Percentiles rank a stretch among this genome's conserved stretches.
Evolutionary conservation across 1,140 invertebrate genomes (phyloP).

Genomic region (Drosophila setifemur): DNA sequence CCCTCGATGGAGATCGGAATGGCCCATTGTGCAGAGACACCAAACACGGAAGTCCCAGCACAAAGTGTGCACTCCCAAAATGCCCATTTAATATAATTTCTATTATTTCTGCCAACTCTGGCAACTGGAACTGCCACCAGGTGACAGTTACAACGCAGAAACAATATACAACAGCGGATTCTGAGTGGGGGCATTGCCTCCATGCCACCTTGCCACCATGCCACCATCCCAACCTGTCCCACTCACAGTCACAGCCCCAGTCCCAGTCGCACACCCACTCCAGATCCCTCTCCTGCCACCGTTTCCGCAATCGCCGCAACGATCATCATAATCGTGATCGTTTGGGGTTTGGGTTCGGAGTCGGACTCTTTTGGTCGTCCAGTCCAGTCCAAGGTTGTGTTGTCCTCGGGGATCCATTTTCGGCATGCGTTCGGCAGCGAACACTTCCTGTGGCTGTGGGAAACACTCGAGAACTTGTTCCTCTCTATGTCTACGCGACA

Average conservation of each 20-base stretch:
- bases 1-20: constrained; percentile 32
- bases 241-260: neutral
- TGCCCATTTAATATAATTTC: constrained; percentile 79
- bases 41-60: constrained; percentile 68
- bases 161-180: constrained; percentile 62
- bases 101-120: constrained; percentile 73
- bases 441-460: constrained; percentile 78
- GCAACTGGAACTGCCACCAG: constrained; percentile 67
- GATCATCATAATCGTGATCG: constrained; percentile 77
- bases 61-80: constrained; percentile 70
- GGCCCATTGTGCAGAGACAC: constrained; percentile 62
- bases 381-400: constrained; percentile 44
- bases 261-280: constrained; percentile 2
- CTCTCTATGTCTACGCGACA: constrained; percentile 40
- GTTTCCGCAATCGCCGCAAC: constrained; percentile 51
- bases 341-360: constrained; percentile 30
- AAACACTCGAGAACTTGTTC: constrained; percentile 64
- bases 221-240: constrained; percentile 11
- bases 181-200: constrained; percentile 59
- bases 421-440: constrained; percentile 73
- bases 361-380: constrained; percentile 7
- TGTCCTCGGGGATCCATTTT: constrained; percentile 73
- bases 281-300: neutral
- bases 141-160: constrained; percentile 78
- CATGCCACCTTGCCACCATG: neutral